These are phyloP conservation scores for Stenodera caucasica DNA, from an alignment of 2,888 invertebrate genomes.

Conservation along the genomic window DNA sequence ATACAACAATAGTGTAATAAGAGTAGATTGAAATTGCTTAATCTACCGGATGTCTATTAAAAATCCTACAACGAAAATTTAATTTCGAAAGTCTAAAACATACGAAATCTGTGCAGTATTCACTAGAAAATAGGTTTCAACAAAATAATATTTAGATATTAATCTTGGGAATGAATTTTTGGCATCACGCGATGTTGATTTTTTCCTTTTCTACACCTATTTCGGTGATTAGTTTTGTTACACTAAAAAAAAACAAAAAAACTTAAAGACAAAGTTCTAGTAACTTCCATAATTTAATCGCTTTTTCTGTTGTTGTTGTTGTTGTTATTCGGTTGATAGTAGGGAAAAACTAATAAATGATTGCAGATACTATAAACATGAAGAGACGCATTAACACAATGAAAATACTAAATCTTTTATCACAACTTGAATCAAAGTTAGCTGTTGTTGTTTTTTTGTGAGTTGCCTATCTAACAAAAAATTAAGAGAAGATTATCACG, in stretches of 20 bases:
- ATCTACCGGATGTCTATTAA: not conserved
- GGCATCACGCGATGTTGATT: not conserved
- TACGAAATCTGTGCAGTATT: not conserved
- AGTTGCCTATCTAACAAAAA: not conserved
- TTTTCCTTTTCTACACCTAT: not conserved
- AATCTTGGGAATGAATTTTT: not conserved
- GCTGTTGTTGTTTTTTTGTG: not conserved
- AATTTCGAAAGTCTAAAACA: not conserved
- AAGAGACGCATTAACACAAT: slow-evolving; percentile 3
- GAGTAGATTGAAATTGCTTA: not conserved
- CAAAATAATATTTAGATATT: not conserved
- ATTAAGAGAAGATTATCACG: slow-evolving; percentile 11
- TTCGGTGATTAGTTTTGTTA: not conserved
- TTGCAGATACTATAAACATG: slow-evolving; percentile 16
- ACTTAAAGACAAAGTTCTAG: not conserved
- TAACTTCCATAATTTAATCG: not conserved
- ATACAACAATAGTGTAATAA: not conserved
- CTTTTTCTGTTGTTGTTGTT: not conserved
- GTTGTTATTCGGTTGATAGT: not conserved
- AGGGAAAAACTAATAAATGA: slow-evolving; percentile 16
- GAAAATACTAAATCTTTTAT: slow-evolving; percentile 24
- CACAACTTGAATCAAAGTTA: slow-evolving; percentile 19
- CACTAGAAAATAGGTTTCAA: not conserved
- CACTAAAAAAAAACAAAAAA: not conserved
- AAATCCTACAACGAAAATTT: not conserved